Evolutionary conservation across 2,888 invertebrate genomes (phyloP).

Genomic region (Philaethria dido): DNA sequence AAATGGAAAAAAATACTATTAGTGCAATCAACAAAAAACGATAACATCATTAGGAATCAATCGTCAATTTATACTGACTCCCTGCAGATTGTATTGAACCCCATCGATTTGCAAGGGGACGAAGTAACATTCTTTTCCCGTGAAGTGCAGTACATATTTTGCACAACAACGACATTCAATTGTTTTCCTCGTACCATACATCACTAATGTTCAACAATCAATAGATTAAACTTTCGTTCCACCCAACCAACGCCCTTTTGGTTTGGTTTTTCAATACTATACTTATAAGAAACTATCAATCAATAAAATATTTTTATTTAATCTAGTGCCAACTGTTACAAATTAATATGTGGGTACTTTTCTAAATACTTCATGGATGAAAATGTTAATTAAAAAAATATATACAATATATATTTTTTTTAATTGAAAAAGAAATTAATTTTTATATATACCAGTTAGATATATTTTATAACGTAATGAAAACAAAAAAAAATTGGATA

Average conservation of each 20-base stretch:
- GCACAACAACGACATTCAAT: slow-evolving; percentile 72
- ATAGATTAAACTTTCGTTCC: slow-evolving; percentile 78
- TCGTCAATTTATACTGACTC: slow-evolving; percentile 62
- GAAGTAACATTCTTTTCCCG: slow-evolving; percentile 52
- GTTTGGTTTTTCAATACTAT: slow-evolving; percentile 55
- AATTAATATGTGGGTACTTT: neutral
- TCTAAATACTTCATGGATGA: no score
- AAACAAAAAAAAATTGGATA: slow-evolving; percentile 1
- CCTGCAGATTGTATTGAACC: slow-evolving; percentile 59
- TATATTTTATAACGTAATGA: no score
- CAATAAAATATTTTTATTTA: slow-evolving; percentile 41
- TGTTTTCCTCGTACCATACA: slow-evolving; percentile 66
- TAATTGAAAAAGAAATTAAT: no score
- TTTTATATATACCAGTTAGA: no score
- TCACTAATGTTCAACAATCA: slow-evolving; percentile 58
- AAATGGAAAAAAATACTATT: slow-evolving; percentile 39
- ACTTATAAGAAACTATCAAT: slow-evolving; percentile 60
- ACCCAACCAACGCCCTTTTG: slow-evolving; percentile 51
- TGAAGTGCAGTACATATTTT: slow-evolving; percentile 59
- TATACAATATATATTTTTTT: neutral
- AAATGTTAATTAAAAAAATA: neutral
- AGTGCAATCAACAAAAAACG: slow-evolving; percentile 57
- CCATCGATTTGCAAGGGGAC: slow-evolving; percentile 58
- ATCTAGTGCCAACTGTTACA: slow-evolving; percentile 28
- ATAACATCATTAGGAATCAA: slow-evolving; percentile 77